phyloP scores from a whole-genome alignment of 2,797 vertebrate species.

The Myotis pilosus region DNA sequence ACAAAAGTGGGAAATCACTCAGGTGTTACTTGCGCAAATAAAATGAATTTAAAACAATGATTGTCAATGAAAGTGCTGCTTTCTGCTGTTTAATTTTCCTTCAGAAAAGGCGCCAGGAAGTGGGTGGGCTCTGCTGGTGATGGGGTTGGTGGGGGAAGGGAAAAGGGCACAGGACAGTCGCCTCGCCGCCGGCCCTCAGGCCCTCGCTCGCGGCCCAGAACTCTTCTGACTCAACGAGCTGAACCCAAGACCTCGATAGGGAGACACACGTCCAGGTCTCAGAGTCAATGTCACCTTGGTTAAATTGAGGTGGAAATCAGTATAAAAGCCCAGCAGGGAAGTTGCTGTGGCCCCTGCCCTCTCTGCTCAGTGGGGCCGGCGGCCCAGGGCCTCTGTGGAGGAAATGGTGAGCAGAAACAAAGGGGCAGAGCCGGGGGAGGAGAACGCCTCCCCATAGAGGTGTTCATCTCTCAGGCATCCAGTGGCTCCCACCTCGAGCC shows the following conservation, averaged over 20 bases:
- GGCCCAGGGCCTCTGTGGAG: background rate
- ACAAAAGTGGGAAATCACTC: background rate
- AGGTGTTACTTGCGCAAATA: background rate
- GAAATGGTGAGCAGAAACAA: background rate
- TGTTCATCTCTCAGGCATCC: accelerated
- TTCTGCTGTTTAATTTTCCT: background rate
- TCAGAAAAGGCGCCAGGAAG: background rate
- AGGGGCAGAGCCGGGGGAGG: background rate
- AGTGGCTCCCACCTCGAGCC: background rate
- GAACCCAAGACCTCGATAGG: accelerated
- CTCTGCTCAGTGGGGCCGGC: accelerated
- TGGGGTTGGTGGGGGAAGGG: accelerated
- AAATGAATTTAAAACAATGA: background rate
- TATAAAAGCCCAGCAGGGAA: too few species aligned
- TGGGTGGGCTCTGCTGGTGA: background rate
- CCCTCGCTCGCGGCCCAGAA: accelerated
- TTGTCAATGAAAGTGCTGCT: background rate
- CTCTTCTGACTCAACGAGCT: background rate
- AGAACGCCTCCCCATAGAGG: accelerated
- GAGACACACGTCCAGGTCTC: background rate
- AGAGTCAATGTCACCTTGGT: background rate
- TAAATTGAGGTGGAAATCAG: background rate
- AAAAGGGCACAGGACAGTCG: accelerated
- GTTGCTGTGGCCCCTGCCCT: accelerated
- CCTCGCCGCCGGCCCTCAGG: accelerated